A percentile compares a stretch with the other conserved stretches of the same genome.
Conservation (phyloP, 2,797 vertebrate species). For the Mormyrops boulengeri region DNA sequence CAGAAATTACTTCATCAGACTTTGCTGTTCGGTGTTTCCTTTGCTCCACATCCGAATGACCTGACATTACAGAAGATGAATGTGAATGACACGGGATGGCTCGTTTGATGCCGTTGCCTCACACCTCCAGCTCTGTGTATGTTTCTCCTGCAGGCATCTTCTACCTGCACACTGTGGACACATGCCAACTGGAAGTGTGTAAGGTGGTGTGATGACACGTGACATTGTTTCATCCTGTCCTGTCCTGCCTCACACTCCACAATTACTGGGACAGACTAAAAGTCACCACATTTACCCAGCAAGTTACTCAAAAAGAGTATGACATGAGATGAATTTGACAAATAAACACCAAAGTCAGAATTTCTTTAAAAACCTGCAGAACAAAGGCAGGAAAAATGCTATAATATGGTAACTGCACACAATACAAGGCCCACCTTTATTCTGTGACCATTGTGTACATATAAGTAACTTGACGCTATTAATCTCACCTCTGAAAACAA, state of each 20-base stretch:
- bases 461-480: neutral
- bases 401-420: conserved; percentile 1
- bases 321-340: neutral
- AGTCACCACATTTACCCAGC: neutral
- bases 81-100: neutral
- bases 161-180: neutral
- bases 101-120: neutral
- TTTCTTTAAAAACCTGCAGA: neutral
- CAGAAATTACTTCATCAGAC: neutral
- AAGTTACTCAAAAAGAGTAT: neutral
- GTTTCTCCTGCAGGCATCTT: neutral
- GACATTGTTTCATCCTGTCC: neutral
- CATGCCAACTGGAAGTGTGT: neutral
- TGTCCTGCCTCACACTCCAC: neutral
- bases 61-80: neutral
- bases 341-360: neutral
- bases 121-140: neutral
- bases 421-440: neutral
- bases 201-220: neutral
- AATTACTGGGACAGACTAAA: neutral
- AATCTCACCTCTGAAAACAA: neutral
- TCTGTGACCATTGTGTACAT: conserved; percentile 8
- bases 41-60: neutral
- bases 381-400: conserved; percentile 1
- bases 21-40: neutral